Evolutionary conservation across 2,113 vertebrate genomes (phyloP), one percentile per base, ranked within the genome.

Genomic region (Chionomys nivalis): DNA sequence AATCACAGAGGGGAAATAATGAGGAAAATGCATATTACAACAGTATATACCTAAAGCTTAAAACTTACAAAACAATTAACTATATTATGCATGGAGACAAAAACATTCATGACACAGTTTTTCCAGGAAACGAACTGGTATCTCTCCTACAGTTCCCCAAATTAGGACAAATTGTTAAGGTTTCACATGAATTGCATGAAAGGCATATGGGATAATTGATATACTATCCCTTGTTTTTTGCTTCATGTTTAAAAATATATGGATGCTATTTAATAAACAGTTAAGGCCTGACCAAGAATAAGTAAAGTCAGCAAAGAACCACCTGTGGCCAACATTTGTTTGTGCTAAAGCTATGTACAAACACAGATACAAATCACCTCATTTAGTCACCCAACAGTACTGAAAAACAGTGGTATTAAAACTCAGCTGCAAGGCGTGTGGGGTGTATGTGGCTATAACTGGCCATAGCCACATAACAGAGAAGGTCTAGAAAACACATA

Each of bases 201-300:
- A 75, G 47, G 76, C 21, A 63, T 24, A 68, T 39, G 14, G 14
- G 44, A 83, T 65, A 65, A 58, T 83, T 94, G 65, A 94, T 93
- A 52, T 72, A 82, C n/a, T 87, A 82, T 58, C 49, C 28, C 72
- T 93, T 91, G 88, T 44, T 93, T 94, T 89, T 89, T 87, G 81
- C 70, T 93, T 23, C 44, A 82, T 44, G 47, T 90, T n/a, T 97
- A n/a, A 96, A 96, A 96, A 88, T 92, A 93, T 87, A 87, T 87
- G 61, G 65, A 81, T 3, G 73, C 44, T 73, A 75, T 42, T 58
- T 78, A 88, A 85, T 19, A 90, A 61, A 65, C 31, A 82, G 55
- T 79, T 95, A 91, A 13, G 79, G 68, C n/a, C 87, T 93, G 86
- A 58, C n/a, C 23, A 82, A 82, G 61, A 82, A 44, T 61, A 87